A percentile compares a stretch with the other conserved stretches of the same genome.
These are phyloP conservation scores for Metridium senile DNA, from an alignment of 92 coral and sea anemone genomes.

Conservation along the genomic window DNA sequence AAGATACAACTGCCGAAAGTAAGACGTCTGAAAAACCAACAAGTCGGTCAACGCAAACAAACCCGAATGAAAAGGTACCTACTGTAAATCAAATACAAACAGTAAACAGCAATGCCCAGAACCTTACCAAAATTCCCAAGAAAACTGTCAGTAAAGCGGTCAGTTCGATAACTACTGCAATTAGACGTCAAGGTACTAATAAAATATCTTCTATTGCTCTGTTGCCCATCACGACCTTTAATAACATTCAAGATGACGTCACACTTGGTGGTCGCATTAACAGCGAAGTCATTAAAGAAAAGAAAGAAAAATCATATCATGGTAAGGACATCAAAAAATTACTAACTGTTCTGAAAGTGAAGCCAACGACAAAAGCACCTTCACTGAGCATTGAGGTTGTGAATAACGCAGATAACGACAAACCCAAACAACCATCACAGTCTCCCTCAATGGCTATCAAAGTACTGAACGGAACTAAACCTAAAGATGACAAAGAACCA, in stretches of 20 bases:
- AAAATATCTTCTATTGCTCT: slow-evolving; percentile 15
- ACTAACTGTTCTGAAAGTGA: slow-evolving; percentile 13
- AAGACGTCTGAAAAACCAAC: background rate
- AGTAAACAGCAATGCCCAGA: background rate
- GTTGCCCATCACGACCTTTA: slow-evolving; percentile 28
- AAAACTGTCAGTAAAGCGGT: slow-evolving; percentile 14
- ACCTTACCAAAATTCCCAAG: background rate
- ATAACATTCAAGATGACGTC: slow-evolving; percentile 18
- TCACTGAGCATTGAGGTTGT: background rate
- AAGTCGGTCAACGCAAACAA: background rate
- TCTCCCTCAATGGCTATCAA: background rate
- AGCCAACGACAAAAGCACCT: background rate
- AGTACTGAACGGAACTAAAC: background rate
- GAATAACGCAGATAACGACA: background rate
- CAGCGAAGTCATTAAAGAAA: slow-evolving; percentile 40
- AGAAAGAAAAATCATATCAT: slow-evolving; percentile 24
- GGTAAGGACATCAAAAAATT: slow-evolving; percentile 23
- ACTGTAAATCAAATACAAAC: background rate
- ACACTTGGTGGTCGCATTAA: slow-evolving; percentile 41
- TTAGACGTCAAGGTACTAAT: slow-evolving; percentile 15
- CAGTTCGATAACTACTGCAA: slow-evolving; percentile 25
- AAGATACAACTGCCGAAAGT: background rate
- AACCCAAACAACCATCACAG: background rate
- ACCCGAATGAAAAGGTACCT: background rate
- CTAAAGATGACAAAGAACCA: background rate